Evolutionary conservation across 2,797 vertebrate species (phyloP).

Genomic region (Eidolon dupreanum): DNA sequence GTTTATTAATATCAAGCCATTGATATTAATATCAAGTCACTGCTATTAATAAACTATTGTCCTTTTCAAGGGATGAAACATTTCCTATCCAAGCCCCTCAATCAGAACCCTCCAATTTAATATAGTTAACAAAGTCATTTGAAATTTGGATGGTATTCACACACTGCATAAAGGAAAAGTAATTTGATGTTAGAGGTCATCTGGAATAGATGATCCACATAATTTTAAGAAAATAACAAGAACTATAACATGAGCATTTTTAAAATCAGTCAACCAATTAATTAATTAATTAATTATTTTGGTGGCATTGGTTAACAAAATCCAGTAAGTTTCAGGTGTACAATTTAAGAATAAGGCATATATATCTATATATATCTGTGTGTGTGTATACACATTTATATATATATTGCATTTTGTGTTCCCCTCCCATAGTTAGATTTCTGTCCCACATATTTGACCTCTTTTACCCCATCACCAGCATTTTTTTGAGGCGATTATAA

Average conservation of each 20-base stretch:
- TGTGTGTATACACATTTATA: no score
- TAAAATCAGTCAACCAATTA: no score
- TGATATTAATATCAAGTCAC: neutral
- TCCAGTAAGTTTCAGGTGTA: no score
- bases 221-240: constrained; percentile 52
- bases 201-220: neutral
- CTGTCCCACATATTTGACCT: no score
- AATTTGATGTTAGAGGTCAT: constrained; percentile 11
- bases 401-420: no score
- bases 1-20: neutral
- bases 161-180: constrained; percentile 33
- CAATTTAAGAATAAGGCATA: no score
- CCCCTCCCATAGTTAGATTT: no score
- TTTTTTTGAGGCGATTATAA: neutral
- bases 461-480: no score
- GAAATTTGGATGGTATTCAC: constrained; percentile 34
- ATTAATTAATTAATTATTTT: no score
- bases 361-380: no score
- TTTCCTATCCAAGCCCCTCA: constrained; percentile 40
- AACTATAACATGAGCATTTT: neutral
- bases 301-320: no score
- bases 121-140: neutral
- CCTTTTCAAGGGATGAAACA: constrained; percentile 33
- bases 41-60: neutral
- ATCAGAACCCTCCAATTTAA: constrained; percentile 30